Base-by-base conservation (phyloP, 1,140 invertebrate species). In the Aphelinus atriplicis region DNA sequence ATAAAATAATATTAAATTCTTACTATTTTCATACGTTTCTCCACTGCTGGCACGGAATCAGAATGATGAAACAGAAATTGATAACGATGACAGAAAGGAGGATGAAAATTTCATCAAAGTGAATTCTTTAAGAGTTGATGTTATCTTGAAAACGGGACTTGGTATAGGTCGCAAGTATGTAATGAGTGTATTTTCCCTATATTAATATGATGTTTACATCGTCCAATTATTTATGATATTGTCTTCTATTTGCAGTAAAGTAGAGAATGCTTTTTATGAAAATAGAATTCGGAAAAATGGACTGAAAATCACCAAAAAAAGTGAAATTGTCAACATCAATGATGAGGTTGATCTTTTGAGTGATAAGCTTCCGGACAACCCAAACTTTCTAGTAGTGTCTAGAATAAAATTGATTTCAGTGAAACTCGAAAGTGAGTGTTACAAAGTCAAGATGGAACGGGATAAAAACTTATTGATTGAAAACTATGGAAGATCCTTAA, bases 401-500 rank as follows among this genome's bases (percentile, higher is more conserved):
- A 55, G 65, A 67, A 56, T 67, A 67, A 67, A 26, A 0, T 9
- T 67, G 26, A 7, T 45, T 9, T 50, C 26, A 10, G n/a, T 67
- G 45, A 4, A 45, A 43, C 10, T 67, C 7, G 42, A 67, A 55
- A 9, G 43, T 51, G 4, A 67, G 43, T 7, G 4, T 3, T 67
- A 53, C n/a, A 67, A 47, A 56, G 42, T 67, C 43, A 67, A 46
- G n/a, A 3, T 67, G 4, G 7, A 7, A 1, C 53, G 65, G 43
- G 65, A 67, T 55, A 67, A 67, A 55, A 67, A 67, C 48, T 69
- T 69, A 69, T 43, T 69, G 48, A 46, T 58, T 45, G 55, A 58
- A 60, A 60, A 69, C 26, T 26, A 26, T 26, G 26, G 26, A 26
- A 26, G 26, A 26, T 26, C 26, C 26, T 26, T 26, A 26, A 26